Conservation (phyloP, 2,113 vertebrate species). For the Prinia subflava region DNA sequence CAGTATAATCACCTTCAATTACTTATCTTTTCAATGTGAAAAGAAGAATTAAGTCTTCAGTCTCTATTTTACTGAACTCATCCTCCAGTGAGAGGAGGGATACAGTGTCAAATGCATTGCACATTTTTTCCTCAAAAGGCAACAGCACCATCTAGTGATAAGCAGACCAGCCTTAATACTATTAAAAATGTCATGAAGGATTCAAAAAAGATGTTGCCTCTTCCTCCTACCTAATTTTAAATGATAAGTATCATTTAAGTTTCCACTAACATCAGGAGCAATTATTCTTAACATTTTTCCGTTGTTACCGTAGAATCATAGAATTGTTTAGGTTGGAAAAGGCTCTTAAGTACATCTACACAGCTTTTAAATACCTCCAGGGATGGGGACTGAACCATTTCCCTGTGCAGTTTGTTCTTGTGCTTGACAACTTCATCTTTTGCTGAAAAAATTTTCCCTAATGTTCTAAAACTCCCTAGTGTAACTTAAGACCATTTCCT, state of each 20-base stretch:
- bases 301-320: not conserved
- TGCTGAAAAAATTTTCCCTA: not conserved
- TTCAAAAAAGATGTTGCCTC: not conserved
- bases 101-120: not conserved
- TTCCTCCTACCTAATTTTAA: not conserved
- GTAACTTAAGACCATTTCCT: not conserved
- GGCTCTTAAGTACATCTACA: not conserved
- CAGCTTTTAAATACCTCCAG: not conserved
- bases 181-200: not conserved
- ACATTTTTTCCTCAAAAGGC: not conserved
- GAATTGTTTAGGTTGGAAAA: not conserved
- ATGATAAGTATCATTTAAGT: not conserved
- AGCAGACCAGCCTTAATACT: not conserved
- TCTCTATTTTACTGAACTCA: not conserved
- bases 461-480: not conserved
- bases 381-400: not conserved
- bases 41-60: not conserved
- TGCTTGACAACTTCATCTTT: not conserved
- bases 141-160: conserved; percentile 66
- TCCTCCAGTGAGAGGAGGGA: not conserved
- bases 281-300: not conserved
- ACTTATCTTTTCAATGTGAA: not conserved
- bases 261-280: not conserved
- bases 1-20: not conserved
- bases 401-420: not conserved